Percentiles rank a stretch among this genome's conserved stretches.
Evolutionary conservation across 2,888 invertebrate genomes (phyloP).

Genomic region (Eurytoma adleriae): DNA sequence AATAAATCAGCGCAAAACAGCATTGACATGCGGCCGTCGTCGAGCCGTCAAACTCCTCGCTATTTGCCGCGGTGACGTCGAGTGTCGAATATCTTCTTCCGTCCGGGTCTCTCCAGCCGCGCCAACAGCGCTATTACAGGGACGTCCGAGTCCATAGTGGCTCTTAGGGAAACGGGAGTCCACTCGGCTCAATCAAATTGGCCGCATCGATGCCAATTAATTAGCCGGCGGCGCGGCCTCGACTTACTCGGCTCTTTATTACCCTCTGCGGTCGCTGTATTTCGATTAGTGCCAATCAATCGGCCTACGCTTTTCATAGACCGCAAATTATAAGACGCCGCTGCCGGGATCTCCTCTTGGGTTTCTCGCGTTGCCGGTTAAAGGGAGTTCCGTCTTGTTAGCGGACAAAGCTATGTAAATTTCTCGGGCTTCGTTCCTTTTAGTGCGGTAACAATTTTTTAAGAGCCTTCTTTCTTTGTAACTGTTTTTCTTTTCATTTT

Average conservation of each 20-base stretch:
- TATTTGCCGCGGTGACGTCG: constrained; percentile 23
- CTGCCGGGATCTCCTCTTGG: too few relatives aligned
- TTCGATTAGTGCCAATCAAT: constrained; percentile 21
- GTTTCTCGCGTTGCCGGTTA: too few relatives aligned
- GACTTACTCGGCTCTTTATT: constrained; percentile 6
- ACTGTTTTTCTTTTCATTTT: too few relatives aligned
- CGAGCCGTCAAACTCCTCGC: constrained; percentile 32
- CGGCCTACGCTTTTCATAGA: not conserved
- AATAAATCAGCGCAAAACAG: not conserved
- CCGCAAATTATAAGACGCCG: too few relatives aligned
- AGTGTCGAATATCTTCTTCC: constrained; percentile 26
- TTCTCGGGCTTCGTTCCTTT: not conserved
- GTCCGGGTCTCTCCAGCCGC: constrained; percentile 1
- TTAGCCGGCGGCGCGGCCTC: constrained; percentile 63
- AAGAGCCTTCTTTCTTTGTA: too few relatives aligned
- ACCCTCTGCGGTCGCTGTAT: not conserved
- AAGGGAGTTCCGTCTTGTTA: too few relatives aligned
- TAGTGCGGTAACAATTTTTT: not conserved
- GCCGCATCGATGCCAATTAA: constrained; percentile 70
- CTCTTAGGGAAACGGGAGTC: not conserved
- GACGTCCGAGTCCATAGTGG: not conserved
- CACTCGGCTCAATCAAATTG: constrained; percentile 65
- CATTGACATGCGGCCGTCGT: constrained; percentile 31
- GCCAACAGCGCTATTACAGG: not conserved
- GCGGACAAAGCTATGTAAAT: too few relatives aligned